Evolutionary conservation across 2,113 vertebrate genomes (phyloP), one percentile per base, ranked within the genome.

Genomic region (Gadus macrocephalus): DNA sequence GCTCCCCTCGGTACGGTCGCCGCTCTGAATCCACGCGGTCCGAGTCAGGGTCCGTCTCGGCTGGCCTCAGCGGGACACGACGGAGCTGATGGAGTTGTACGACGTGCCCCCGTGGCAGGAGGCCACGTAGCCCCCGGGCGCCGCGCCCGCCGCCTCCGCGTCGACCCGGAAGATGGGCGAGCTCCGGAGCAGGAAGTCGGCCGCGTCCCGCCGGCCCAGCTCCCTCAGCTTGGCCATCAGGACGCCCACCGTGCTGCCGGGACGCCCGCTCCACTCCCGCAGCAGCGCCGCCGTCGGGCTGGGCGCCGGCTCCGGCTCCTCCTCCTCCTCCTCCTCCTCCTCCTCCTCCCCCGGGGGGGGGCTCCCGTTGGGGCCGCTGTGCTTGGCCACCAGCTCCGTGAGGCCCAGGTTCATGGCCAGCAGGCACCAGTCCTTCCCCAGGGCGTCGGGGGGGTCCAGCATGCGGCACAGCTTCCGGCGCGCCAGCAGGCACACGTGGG

Each of bases 371-470:
- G 83, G 88, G 70, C 82, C 90, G 81, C 96, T 94, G 75, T 97
- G 91, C 76, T 96, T 96, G 71, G 97, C 96, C 83, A 98, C 96
- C 66, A 99, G 87, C 3, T 98, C 95, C 0, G 93, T 93, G 61
- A 98, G 95, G 72, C 96, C 96, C 66, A 99, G 87, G 89, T 98
- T 98, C 96, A 98, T 99, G 81, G 97, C 97, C 31, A 99, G 91
- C 86, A 99, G 94, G 88, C 97, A 99, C 96, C 97, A 99, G 76
- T 98, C 97, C 85, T 99, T 99, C 63, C 97, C 97, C 86, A 98
- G 92, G 28, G 97, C 94, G 79, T 99, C 97, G 0, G 95, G 97
- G 0, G 95, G 95, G 91, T 99, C 97, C 83, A 99, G 87, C 88
- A 99, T 91, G 72, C 96, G 93, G 70, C 96, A 94, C 4, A 99